A percentile compares a stretch with the other conserved stretches of the same genome.
Evolutionary conservation across 2,113 vertebrate genomes (phyloP).

Genomic region (Poecile atricapillus): DNA sequence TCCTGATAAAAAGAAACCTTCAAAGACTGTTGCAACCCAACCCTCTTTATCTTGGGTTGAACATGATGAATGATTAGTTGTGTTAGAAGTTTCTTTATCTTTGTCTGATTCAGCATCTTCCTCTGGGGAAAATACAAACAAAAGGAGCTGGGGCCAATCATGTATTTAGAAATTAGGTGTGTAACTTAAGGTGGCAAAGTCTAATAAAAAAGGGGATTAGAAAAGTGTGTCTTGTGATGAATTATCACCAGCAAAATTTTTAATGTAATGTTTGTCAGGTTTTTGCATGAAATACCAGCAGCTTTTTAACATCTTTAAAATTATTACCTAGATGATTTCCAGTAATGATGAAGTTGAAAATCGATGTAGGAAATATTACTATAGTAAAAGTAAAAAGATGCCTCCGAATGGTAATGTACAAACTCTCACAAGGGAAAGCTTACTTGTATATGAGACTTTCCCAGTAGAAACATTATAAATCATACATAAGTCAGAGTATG

Average conservation of each 20-base stretch:
- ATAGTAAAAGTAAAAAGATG: slow-evolving; percentile 12
- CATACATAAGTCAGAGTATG: slow-evolving; percentile 24
- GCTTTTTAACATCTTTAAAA: slow-evolving; percentile 37
- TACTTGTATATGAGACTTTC: slow-evolving; percentile 17
- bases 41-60: not conserved
- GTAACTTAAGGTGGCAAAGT: slow-evolving; percentile 31
- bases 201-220: slow-evolving; percentile 11
- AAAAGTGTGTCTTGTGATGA: slow-evolving; percentile 15
- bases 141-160: not conserved
- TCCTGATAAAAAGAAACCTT: not conserved
- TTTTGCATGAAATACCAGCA: slow-evolving; percentile 8
- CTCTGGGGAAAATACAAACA: not conserved
- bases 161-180: slow-evolving; percentile 19
- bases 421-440: slow-evolving; percentile 10
- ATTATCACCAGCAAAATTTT: slow-evolving; percentile 15
- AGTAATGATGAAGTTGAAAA: slow-evolving; percentile 30
- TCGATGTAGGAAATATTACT: slow-evolving; percentile 51
- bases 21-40: not conserved
- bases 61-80: not conserved
- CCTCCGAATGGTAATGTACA: not conserved
- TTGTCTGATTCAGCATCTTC: not conserved
- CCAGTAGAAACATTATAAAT: slow-evolving; percentile 42
- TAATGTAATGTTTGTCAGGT: slow-evolving; percentile 12
- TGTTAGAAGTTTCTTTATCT: not conserved
- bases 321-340: slow-evolving; percentile 33